phyloP scores from a whole-genome alignment of 2,113 vertebrate species.

The Tetraodon nigroviridis region DNA sequence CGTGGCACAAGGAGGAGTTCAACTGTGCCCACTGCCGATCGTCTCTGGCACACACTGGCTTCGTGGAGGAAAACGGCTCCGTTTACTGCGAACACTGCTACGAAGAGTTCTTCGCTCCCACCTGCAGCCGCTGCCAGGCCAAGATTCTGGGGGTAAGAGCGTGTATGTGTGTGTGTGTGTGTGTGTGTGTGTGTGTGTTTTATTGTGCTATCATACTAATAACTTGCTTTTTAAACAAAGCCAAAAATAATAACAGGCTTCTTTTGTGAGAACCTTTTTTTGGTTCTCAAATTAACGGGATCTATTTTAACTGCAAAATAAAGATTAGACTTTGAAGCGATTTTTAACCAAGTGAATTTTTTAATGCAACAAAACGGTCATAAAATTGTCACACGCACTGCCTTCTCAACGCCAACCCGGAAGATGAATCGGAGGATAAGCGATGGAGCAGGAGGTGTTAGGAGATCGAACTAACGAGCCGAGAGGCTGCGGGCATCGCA shows the following conservation, averaged over 20 bases:
- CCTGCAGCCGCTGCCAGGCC: slow-evolving; percentile 86
- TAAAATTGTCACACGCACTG: neutral
- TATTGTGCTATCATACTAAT: too few species aligned
- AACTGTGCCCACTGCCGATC: slow-evolving; percentile 87
- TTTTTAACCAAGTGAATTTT: neutral
- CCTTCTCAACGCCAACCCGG: neutral
- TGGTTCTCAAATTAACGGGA: too few species aligned
- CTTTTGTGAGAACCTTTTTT: too few species aligned
- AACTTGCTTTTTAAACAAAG: too few species aligned
- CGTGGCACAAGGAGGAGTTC: slow-evolving; percentile 97
- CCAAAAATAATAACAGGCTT: too few species aligned
- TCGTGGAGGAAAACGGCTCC: slow-evolving; percentile 88
- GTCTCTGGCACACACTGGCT: slow-evolving; percentile 90
- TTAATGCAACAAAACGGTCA: neutral
- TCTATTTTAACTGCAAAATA: too few species aligned
- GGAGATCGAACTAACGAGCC: slow-evolving; percentile 40
- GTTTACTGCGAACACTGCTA: slow-evolving; percentile 95
- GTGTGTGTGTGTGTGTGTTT: neutral
- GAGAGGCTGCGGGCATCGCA: slow-evolving; percentile 45
- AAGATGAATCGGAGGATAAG: too few species aligned
- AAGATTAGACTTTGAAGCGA: neutral
- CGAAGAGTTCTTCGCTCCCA: slow-evolving; percentile 92
- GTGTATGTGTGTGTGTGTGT: slow-evolving; percentile 62
- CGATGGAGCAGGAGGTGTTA: slow-evolving; percentile 18
- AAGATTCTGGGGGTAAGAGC: slow-evolving; percentile 80